Conservation (phyloP, 2,888 invertebrate species). For the Pristionchus maxplancki region DNA sequence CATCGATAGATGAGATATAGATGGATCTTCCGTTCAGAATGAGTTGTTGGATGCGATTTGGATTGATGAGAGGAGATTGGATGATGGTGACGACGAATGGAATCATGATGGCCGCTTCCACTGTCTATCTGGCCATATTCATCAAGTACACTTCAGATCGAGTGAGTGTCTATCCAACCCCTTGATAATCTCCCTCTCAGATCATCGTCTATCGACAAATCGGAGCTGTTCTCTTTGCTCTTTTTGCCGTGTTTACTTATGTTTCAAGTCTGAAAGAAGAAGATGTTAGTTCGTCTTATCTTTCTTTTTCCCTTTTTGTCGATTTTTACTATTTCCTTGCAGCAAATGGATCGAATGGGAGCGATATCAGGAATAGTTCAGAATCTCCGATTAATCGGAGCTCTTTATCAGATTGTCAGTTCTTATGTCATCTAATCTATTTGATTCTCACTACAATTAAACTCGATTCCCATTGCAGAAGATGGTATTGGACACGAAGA, state of each 20-base stretch:
- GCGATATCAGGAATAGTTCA: slow-evolving; percentile 74
- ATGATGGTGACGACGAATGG: slow-evolving; percentile 71
- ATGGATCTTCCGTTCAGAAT: slow-evolving; percentile 58
- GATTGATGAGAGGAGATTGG: slow-evolving; percentile 68
- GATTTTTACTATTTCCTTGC: background rate
- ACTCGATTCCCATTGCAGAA: slow-evolving; percentile 58
- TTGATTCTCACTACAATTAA: background rate
- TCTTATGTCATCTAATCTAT: background rate
- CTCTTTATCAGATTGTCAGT: slow-evolving; percentile 70
- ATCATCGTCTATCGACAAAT: slow-evolving; percentile 71
- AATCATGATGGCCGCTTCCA: slow-evolving; percentile 67
- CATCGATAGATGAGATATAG: background rate
- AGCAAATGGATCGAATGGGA: slow-evolving; percentile 67
- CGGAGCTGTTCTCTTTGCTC: slow-evolving; percentile 53
- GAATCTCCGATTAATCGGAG: slow-evolving; percentile 69
- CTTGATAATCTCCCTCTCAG: slow-evolving; percentile 57
- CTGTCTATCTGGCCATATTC: slow-evolving; percentile 68
- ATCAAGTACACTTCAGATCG: slow-evolving; percentile 74
- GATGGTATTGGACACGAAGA: slow-evolving; percentile 65
- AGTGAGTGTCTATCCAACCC: slow-evolving; percentile 57
- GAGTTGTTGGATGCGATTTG: slow-evolving; percentile 73
- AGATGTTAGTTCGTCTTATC: background rate
- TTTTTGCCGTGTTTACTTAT: slow-evolving; percentile 67
- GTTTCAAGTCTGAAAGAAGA: slow-evolving; percentile 61
- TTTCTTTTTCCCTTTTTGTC: background rate